These are phyloP conservation scores for Vultur gryphus DNA, from an alignment of 2,797 vertebrate species.

Conservation along the genomic window DNA sequence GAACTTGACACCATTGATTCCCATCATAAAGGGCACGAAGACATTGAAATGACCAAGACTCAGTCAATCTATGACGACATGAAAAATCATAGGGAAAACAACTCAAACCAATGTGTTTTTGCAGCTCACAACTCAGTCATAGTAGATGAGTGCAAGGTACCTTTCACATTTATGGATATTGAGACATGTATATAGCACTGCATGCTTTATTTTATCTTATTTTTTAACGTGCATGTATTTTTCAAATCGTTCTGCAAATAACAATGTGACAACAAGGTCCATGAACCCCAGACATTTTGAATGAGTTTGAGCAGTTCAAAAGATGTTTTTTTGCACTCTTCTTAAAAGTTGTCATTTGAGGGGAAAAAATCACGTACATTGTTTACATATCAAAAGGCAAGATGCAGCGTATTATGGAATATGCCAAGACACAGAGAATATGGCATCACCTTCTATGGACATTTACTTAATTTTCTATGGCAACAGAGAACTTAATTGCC, in stretches of 20 bases:
- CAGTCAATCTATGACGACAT: conserved; percentile 92
- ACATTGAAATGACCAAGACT: conserved; percentile 97
- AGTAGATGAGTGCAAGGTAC: conserved; percentile 99
- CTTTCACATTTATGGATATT: conserved; percentile 89
- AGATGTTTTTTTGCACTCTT: conserved; percentile 33
- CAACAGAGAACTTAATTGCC: conserved; percentile 48
- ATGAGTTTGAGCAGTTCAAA: conserved; percentile 43
- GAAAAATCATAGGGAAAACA: conserved; percentile 98
- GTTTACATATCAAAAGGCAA: conserved; percentile 56
- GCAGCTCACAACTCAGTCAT: conserved; percentile 94
- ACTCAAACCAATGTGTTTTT: conserved; percentile 97
- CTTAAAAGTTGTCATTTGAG: conserved; percentile 50
- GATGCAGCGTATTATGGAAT: conserved; percentile 43
- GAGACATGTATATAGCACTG: conserved; percentile 89
- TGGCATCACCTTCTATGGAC: conserved; percentile 47
- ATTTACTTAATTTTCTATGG: conserved; percentile 10
- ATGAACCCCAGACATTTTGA: conserved; percentile 63
- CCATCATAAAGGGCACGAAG: conserved; percentile 84
- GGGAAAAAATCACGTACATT: conserved; percentile 38
- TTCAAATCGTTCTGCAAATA: conserved; percentile 61
- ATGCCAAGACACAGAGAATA: conserved; percentile 10
- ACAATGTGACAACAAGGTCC: conserved; percentile 71
- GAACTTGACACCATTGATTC: conserved; percentile 92
- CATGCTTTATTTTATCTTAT: conserved; percentile 62
- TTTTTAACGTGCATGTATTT: conserved; percentile 72